Percentiles rank a stretch among this genome's conserved stretches.
Conservation (phyloP, 2,888 invertebrate species). For the Mycalesis mineus region DNA sequence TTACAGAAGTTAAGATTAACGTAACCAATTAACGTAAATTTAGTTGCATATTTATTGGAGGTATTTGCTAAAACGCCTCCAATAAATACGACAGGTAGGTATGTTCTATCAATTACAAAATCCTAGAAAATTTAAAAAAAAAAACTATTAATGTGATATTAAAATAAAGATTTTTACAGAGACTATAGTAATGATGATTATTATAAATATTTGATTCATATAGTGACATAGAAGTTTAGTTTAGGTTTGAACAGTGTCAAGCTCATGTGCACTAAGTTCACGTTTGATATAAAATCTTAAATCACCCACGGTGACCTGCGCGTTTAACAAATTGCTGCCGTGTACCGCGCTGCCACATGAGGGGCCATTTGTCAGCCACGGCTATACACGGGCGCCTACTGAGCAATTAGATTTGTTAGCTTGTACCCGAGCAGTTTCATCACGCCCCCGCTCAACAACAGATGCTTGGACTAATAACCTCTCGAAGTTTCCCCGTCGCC, state of each 20-base stretch:
- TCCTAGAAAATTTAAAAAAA: no score
- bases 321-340: constrained; percentile 61
- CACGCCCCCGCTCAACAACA: constrained; percentile 79
- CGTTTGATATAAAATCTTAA: constrained; percentile 40
- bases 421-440: constrained; percentile 76
- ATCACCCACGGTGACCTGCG: constrained; percentile 60
- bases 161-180: no score
- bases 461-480: constrained; percentile 80
- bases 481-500: constrained; percentile 75
- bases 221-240: no score
- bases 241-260: neutral
- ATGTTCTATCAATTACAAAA: no score
- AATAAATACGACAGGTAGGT: no score
- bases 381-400: constrained; percentile 71
- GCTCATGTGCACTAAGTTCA: constrained; percentile 2
- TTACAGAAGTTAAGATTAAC: no score
- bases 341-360: constrained; percentile 56
- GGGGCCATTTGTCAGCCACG: constrained; percentile 67
- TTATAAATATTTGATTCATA: no score
- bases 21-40: no score
- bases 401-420: constrained; percentile 79
- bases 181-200: no score
- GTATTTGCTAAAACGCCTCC: no score
- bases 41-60: no score
- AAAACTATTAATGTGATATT: no score